Evolutionary conservation across 2,113 vertebrate genomes (phyloP), one percentile per base, ranked within the genome.

Genomic region (Phyllostomus hastatus): DNA sequence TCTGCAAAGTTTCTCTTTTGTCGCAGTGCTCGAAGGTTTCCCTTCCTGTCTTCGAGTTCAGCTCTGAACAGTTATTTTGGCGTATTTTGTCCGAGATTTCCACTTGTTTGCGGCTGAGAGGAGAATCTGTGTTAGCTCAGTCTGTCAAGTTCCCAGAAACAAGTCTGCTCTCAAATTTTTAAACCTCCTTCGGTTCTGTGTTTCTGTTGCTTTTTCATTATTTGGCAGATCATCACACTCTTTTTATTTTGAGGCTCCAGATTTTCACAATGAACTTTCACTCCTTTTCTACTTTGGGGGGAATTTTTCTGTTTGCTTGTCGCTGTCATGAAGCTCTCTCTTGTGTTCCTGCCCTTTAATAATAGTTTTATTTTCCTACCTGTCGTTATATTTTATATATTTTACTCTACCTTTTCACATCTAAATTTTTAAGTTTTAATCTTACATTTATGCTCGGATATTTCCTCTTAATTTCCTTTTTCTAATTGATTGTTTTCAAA

Each of bases 41-140:
- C 57, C 5, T 57, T 75, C 48, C 7, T 80, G 66, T 75, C 75
- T 93, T 91, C 43, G 75, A 93, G 31, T 19, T 87, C 80, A 59
- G 70, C 46, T 76, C 48, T 64, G 19, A 54, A 52, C 64, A 33
- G 15, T 66, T 76, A 91, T 94, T 89, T 88, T 52, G 86, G 33
- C 69, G 48, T 50, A 28, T 82, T 93, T 89, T 82, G n/a, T 73
- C 67, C 72, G 82, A 88, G 31, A 41, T 85, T 86, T 87, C 41
- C 35, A 33, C 69, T 73, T 81, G 75, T 96, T 79, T 92, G 33
- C 72, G 52, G n/a, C 72, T 94, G 67, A 70, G 88, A 84, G 61
- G 93, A n/a, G 12, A 91, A 67, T 83, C 87, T 73, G 41, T 82
- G 35, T 85, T 88, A 70, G 75, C 24, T 90, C 26, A 61, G 50